These are phyloP conservation scores for Adrianichthys oophorus DNA, from an alignment of 2,797 vertebrate genomes.

Conservation along the genomic window DNA sequence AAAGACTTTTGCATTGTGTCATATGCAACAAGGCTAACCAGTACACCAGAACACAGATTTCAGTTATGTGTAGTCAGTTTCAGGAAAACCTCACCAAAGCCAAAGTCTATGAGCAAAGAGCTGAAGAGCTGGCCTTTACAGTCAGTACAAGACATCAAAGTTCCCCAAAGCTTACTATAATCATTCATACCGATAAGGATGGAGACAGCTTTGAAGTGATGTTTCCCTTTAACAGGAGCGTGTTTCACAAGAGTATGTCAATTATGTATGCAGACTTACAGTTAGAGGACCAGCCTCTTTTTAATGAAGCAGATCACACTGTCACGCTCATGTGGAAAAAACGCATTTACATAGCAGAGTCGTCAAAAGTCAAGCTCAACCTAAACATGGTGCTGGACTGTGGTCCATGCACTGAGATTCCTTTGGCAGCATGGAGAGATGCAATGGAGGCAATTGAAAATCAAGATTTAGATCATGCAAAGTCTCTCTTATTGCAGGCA, in stretches of 20 bases:
- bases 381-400: slow-evolving; percentile 10
- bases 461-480: slow-evolving; percentile 51
- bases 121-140: slow-evolving; percentile 71
- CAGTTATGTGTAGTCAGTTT: slow-evolving; percentile 75
- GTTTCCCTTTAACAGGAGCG: slow-evolving; percentile 82
- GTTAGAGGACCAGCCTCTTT: slow-evolving; percentile 75
- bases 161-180: slow-evolving; percentile 78
- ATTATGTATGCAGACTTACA: slow-evolving; percentile 81
- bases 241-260: slow-evolving; percentile 55
- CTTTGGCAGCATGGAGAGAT: slow-evolving; percentile 64
- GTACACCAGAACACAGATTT: slow-evolving; percentile 69
- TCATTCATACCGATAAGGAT: slow-evolving; percentile 55
- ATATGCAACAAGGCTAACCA: slow-evolving; percentile 45
- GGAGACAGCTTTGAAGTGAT: slow-evolving; percentile 70
- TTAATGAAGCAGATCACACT: slow-evolving; percentile 17
- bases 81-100: slow-evolving; percentile 58
- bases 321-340: slow-evolving; percentile 78
- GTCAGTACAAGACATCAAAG: slow-evolving; percentile 72
- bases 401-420: slow-evolving; percentile 44
- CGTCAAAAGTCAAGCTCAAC: slow-evolving; percentile 13
- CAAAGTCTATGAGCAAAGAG: slow-evolving; percentile 68
- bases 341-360: slow-evolving; percentile 75
- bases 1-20: slow-evolving; percentile 77
- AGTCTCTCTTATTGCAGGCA: slow-evolving; percentile 17
- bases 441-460: slow-evolving; percentile 67